These are phyloP conservation scores for Nineta flava DNA, from an alignment of 2,888 invertebrate genomes.

Conservation along the genomic window DNA sequence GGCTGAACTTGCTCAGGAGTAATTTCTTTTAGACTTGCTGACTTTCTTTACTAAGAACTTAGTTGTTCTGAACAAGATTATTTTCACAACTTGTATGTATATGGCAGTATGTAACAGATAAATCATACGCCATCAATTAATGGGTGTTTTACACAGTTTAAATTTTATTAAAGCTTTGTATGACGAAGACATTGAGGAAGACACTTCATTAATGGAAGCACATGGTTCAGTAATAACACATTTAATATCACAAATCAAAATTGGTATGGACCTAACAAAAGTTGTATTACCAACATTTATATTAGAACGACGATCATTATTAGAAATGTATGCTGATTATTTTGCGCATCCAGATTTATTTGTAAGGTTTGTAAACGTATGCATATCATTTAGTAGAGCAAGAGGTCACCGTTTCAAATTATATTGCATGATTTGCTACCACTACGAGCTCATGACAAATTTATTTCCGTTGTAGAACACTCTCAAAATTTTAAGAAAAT, in stretches of 20 bases:
- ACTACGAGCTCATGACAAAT: no score
- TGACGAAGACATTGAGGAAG: conserved; percentile 77
- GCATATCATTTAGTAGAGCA: background rate
- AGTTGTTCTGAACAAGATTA: no score
- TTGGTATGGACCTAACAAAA: conserved; percentile 99
- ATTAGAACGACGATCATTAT: conserved; percentile 84
- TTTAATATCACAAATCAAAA: conserved; percentile 91
- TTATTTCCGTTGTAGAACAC: no score
- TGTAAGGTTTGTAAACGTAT: conserved; percentile 44
- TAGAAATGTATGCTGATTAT: conserved; percentile 99
- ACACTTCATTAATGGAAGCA: conserved; percentile 79
- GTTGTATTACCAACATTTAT: conserved; percentile 98
- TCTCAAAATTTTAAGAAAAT: no score
- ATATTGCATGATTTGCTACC: no score
- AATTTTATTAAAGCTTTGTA: conserved; percentile 53
- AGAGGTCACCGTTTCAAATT: no score
- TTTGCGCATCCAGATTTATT: conserved; percentile 99
- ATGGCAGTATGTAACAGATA: no score
- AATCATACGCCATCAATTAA: background rate
- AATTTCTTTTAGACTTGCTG: no score
- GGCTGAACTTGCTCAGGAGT: no score
- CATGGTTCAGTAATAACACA: conserved; percentile 97
- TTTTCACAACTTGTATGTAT: no score
- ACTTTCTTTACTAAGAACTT: no score
- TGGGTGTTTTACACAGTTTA: no score